phyloP scores from a whole-genome alignment of 2,113 vertebrate genomes.

The Hemichromis elongatus region DNA sequence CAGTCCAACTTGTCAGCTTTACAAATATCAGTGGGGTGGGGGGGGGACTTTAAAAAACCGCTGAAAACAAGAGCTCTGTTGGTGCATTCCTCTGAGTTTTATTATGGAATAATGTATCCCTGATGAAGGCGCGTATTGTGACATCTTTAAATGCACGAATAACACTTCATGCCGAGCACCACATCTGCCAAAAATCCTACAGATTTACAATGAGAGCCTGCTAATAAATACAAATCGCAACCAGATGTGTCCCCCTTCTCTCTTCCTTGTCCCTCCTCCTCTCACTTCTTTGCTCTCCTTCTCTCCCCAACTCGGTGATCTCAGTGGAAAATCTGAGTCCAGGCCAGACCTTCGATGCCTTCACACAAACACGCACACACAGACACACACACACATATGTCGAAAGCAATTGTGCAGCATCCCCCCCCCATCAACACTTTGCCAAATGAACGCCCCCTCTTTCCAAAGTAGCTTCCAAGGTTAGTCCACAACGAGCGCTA shows the following conservation, averaged over 20 bases:
- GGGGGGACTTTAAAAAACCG: neutral
- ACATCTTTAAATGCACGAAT: slow-evolving; percentile 17
- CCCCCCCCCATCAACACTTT: slow-evolving; percentile 27
- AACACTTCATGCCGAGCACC: neutral
- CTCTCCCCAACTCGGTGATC: slow-evolving; percentile 58
- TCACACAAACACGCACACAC: neutral
- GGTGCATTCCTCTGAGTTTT: neutral
- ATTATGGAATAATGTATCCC: neutral
- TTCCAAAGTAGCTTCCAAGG: slow-evolving; percentile 24
- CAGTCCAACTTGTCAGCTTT: neutral
- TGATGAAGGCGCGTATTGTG: neutral
- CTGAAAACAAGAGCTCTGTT: neutral
- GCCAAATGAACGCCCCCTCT: slow-evolving; percentile 24
- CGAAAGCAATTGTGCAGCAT: slow-evolving; percentile 22
- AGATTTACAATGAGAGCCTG: slow-evolving; percentile 64
- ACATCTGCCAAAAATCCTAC: slow-evolving; percentile 46
- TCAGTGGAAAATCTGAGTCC: slow-evolving; percentile 73
- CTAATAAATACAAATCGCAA: slow-evolving; percentile 68
- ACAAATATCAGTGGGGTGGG: neutral
- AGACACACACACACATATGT: neutral
- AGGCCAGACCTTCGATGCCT: slow-evolving; percentile 23
- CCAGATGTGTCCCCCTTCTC: slow-evolving; percentile 67
- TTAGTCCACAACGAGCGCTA: slow-evolving; percentile 17
- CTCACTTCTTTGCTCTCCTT: neutral
- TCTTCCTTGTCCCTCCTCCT: neutral